A percentile compares a stretch with the other conserved stretches of the same genome.
These are phyloP conservation scores for Pararge aegeria DNA, from an alignment of 1,140 invertebrate species.

Conservation along the genomic window DNA sequence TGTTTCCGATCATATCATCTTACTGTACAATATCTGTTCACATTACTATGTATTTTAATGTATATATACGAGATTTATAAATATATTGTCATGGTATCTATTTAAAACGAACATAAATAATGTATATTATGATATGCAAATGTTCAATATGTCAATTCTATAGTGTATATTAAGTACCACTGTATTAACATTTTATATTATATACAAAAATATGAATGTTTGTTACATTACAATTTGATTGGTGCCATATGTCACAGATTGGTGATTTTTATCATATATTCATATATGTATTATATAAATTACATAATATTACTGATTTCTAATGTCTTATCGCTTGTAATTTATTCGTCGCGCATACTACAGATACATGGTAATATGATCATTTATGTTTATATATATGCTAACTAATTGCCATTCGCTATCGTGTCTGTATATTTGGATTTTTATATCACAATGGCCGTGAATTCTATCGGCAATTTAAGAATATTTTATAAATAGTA, in stretches of 20 bases:
- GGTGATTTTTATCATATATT: background rate
- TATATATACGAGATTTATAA: slow-evolving; percentile 8
- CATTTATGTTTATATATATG: slow-evolving; percentile 3
- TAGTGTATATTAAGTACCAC: background rate
- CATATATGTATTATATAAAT: background rate
- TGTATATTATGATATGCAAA: background rate
- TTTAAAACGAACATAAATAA: background rate
- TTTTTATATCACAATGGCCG: background rate
- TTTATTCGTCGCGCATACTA: background rate
- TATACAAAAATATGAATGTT: background rate
- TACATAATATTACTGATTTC: background rate
- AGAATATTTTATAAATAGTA: no score
- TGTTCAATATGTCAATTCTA: background rate
- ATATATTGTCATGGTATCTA: slow-evolving; percentile 1
- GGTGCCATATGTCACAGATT: background rate
- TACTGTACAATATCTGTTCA: slow-evolving; percentile 11
- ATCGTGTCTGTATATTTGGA: background rate
- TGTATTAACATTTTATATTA: background rate
- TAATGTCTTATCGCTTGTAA: background rate
- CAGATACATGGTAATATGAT: slow-evolving; percentile 11
- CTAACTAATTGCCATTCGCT: background rate
- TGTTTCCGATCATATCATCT: slow-evolving; percentile 68
- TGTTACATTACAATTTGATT: background rate
- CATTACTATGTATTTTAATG: slow-evolving; percentile 11
- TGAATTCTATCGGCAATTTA: no score